Evolutionary conservation across 2,113 vertebrate species (phyloP), one percentile per base, ranked within the genome.

Genomic region (Entelurus aequoreus): DNA sequence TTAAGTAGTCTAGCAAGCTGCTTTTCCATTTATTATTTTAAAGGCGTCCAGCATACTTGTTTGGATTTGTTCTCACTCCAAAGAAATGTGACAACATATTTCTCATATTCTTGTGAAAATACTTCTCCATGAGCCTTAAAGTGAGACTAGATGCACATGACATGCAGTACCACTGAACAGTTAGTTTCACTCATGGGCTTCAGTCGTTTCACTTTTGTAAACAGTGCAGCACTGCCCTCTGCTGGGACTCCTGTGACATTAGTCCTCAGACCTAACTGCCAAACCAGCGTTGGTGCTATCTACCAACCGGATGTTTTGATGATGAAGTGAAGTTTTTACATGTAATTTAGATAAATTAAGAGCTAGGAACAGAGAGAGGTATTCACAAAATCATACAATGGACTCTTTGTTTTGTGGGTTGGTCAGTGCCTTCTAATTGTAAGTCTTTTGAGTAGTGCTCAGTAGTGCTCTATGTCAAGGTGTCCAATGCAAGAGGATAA

Each of bases 141-240:
- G 36, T 40, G 15, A 19, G 37, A 15, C 42, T 19, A 42, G 16
- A 36, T 44, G 38, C n/a, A 57, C 16, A 11, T 49, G 68, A 2
- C 66, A 71, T 63, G 74, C 57, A 54, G 15, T n/a, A 53, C 68
- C 53, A 65, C 71, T 67, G 50, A 15, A 36, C 14, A 6, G 28
- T 61, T 60, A 28, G 21, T 28, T 28, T 28, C 54, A 69, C 48
- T 21, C 55, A 19, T 46, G 51, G 47, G 50, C 19, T 61, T 54
- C 54, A 71, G 68, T n/a, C 44, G 38, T 58, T 66, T 54, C 54
- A 74, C 54, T 53, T 40, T 54, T 74, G 49, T 65, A 51, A 54
- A 58, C 46, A 65, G 50, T 53, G 40, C 54, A 74, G 59, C 59
- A 67, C 72, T 68, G 16, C 77, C 76, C 73, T 68, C 77, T 82